Percentiles rank a stretch among this genome's conserved stretches.
These are phyloP conservation scores for Heterochromis multidens DNA, from an alignment of 2,113 vertebrate genomes.

Conservation along the genomic window DNA sequence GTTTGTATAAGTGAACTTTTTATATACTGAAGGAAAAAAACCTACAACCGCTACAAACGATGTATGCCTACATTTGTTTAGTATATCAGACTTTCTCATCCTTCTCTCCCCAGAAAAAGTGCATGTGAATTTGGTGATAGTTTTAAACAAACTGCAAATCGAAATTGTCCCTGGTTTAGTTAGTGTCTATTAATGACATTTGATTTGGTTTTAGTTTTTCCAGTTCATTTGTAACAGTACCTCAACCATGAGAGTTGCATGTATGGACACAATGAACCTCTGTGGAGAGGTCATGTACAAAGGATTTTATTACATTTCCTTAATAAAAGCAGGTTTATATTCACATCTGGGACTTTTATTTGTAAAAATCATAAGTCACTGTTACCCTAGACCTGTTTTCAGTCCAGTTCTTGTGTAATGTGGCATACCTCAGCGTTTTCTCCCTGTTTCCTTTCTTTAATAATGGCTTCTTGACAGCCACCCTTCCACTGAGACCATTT, in stretches of 20 bases:
- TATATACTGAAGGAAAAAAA: conserved; percentile 18
- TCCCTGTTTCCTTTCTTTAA: background rate
- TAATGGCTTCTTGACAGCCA: background rate
- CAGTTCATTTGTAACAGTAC: conserved; percentile 78
- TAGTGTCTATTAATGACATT: conserved; percentile 68
- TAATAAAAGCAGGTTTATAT: conserved; percentile 95
- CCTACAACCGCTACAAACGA: conserved; percentile 74
- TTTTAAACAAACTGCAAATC: conserved; percentile 81
- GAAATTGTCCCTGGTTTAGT: conserved; percentile 78
- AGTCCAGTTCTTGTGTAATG: background rate
- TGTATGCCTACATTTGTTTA: conserved; percentile 78
- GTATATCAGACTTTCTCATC: conserved; percentile 78
- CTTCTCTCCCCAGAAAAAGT: conserved; percentile 78
- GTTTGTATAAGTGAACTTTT: conserved; percentile 53
- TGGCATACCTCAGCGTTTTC: background rate
- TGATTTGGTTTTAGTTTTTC: conserved; percentile 52
- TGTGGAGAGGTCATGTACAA: conserved; percentile 88
- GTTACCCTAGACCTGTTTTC: background rate
- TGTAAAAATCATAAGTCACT: background rate
- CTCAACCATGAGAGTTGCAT: conserved; percentile 91
- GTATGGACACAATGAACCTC: conserved; percentile 86
- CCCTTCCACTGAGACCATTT: background rate
- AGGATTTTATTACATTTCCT: conserved; percentile 99
- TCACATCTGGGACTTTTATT: background rate
- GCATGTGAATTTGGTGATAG: conserved; percentile 88